Conservation (phyloP, 2,888 invertebrate species). For the Drosophila ochracea region DNA sequence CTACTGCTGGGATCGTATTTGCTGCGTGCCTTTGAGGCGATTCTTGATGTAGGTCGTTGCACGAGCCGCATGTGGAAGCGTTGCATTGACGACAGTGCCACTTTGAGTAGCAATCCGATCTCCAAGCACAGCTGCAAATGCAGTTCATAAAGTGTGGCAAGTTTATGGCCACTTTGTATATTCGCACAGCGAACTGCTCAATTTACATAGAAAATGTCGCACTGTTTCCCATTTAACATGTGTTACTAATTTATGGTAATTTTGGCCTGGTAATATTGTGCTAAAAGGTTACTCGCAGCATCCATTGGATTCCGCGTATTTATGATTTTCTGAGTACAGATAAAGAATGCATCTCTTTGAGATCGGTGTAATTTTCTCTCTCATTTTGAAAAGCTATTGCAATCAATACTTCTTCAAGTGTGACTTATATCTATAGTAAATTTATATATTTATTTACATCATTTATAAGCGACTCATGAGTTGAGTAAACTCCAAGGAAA, state of each 20-base stretch:
- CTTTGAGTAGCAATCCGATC: constrained; percentile 26
- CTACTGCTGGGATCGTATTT: constrained; percentile 29
- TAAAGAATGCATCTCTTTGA: not conserved
- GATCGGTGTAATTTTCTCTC: not conserved
- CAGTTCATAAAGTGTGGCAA: constrained; percentile 70
- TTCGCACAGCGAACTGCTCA: constrained; percentile 65
- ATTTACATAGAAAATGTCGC: constrained; percentile 70
- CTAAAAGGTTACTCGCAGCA: constrained; percentile 14
- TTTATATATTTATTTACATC: not conserved
- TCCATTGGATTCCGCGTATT: not conserved
- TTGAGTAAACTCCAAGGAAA: not conserved
- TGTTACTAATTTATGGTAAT: constrained; percentile 70
- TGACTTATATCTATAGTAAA: not conserved
- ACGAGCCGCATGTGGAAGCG: constrained; percentile 17
- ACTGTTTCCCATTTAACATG: constrained; percentile 46
- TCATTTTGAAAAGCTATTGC: not conserved
- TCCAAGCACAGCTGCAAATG: constrained; percentile 31
- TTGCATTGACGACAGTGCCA: constrained; percentile 20
- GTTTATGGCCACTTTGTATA: constrained; percentile 74
- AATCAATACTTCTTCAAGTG: not conserved
- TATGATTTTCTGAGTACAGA: too few species aligned
- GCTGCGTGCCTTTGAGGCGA: constrained; percentile 64
- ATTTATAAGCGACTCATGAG: not conserved
- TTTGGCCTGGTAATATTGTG: constrained; percentile 29
- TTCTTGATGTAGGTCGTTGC: constrained; percentile 77